A percentile compares a stretch with the other conserved stretches of the same genome.
These are phyloP conservation scores for Tricholaema leucomelas DNA, from an alignment of 2,113 vertebrate species.

Conservation along the genomic window DNA sequence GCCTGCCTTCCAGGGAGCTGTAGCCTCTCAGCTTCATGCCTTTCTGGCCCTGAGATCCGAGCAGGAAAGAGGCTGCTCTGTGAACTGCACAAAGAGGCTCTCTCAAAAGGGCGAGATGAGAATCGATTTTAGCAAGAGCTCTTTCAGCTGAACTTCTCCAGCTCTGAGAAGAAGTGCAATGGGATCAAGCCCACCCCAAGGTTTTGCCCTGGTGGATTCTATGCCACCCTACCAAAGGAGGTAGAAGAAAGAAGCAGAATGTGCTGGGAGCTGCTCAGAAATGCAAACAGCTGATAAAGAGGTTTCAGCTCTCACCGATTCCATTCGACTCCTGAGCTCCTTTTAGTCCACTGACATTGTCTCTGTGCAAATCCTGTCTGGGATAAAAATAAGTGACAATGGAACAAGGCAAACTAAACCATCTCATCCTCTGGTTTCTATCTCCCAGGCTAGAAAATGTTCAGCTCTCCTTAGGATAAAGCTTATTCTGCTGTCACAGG, in stretches of 20 bases:
- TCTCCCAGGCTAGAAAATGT: constrained; percentile 4
- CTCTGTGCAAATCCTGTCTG: not conserved
- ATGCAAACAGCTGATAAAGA: not conserved
- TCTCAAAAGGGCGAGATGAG: not conserved
- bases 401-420: not conserved
- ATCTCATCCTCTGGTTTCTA: constrained; percentile 8
- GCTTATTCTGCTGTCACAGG: not conserved
- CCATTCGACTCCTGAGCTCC: not conserved
- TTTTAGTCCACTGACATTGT: not conserved
- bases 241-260: not conserved
- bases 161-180: not conserved
- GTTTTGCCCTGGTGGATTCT: not conserved
- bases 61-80: not conserved
- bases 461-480: constrained; percentile 5
- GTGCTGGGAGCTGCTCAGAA: not conserved
- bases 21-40: not conserved
- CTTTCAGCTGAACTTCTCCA: not conserved
- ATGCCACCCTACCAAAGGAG: not conserved
- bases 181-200: not conserved
- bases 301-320: not conserved
- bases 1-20: accelerated
- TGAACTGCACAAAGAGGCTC: not conserved
- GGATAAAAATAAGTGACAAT: constrained; percentile 3
- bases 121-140: not conserved
- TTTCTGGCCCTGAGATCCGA: not conserved